Percentiles rank a stretch among this genome's conserved stretches.
These are phyloP conservation scores for Lamellibrachia columna DNA, from an alignment of 2,888 invertebrate species.

Conservation along the genomic window DNA sequence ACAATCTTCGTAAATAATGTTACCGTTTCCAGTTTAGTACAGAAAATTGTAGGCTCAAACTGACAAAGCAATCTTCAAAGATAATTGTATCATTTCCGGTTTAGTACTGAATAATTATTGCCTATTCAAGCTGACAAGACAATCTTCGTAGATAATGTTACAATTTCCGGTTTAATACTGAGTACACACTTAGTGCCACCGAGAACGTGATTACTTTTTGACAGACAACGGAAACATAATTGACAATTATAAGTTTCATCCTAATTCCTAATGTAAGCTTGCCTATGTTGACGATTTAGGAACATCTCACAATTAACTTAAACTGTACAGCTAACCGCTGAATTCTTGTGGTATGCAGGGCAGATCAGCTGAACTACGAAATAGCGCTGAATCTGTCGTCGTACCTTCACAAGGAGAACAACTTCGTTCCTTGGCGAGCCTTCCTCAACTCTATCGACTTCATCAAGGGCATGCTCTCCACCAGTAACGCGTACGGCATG, in stretches of 20 bases:
- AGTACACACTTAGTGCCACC: too few relatives aligned
- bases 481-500: constrained; percentile 56
- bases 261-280: background rate
- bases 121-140: too few relatives aligned
- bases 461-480: constrained; percentile 60
- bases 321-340: background rate
- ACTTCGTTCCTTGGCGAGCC: constrained; percentile 63
- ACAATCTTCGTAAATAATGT: too few relatives aligned
- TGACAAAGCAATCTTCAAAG: too few relatives aligned
- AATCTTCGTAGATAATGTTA: too few relatives aligned
- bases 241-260: background rate
- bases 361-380: constrained; percentile 57
- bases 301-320: background rate
- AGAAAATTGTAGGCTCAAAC: too few relatives aligned
- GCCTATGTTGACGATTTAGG: background rate
- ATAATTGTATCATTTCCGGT: too few relatives aligned
- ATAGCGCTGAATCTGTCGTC: constrained; percentile 61
- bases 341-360: constrained; percentile 46
- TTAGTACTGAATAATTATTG: too few relatives aligned
- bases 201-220: too few relatives aligned
- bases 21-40: too few relatives aligned
- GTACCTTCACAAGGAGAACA: constrained; percentile 59
- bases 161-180: too few relatives aligned
- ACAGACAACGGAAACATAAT: background rate
- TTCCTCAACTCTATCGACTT: constrained; percentile 59